A percentile compares a stretch with the other conserved stretches of the same genome.
Conservation (phyloP, 2,113 vertebrate genomes). For the Cyprichromis sp. region DNA sequence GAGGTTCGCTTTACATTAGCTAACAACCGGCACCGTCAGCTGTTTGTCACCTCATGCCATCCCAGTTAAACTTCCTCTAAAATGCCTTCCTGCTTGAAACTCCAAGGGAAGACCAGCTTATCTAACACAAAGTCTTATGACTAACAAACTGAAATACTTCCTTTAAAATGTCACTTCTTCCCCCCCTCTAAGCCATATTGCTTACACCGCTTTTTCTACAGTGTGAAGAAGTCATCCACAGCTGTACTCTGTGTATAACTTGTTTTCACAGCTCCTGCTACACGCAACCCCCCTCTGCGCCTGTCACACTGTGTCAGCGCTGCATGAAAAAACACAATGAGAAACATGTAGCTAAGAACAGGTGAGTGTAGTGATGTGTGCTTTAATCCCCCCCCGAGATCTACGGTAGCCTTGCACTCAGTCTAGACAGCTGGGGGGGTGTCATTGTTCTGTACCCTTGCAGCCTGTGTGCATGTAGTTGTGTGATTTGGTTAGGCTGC, state of each 20-base stretch:
- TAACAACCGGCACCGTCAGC: neutral
- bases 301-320: constrained; percentile 27
- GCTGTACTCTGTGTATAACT: constrained; percentile 7
- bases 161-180: neutral
- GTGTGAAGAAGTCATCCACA: neutral
- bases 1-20: neutral
- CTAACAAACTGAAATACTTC: neutral
- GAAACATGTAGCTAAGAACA: constrained; percentile 34
- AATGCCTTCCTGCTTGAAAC: neutral
- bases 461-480: neutral
- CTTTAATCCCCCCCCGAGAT: constrained; percentile 31
- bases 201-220: neutral
- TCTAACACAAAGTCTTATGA: neutral
- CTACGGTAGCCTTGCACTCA: constrained; percentile 15
- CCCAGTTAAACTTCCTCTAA: neutral
- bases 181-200: neutral
- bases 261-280: neutral
- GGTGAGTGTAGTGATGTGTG: constrained; percentile 43
- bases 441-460: constrained; percentile 37
- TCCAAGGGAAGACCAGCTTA: neutral
- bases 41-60: neutral
- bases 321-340: constrained; percentile 19
- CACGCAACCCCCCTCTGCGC: neutral
- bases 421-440: constrained; percentile 53
- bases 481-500: constrained; percentile 25